These are phyloP conservation scores for Morpho helenor DNA, from an alignment of 2,888 invertebrate species.

Conservation along the genomic window DNA sequence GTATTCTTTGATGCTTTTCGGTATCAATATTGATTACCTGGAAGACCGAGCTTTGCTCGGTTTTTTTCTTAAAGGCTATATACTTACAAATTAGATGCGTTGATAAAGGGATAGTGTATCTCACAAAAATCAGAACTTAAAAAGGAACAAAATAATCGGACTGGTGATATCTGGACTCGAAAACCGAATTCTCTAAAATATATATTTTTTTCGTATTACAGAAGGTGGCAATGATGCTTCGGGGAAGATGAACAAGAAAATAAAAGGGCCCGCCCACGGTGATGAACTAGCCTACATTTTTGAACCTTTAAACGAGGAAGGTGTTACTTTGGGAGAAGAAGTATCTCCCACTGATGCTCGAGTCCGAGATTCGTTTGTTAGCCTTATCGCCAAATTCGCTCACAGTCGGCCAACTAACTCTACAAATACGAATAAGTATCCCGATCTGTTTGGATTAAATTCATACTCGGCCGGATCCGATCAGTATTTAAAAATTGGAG, in stretches of 20 bases:
- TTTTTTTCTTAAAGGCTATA: no score
- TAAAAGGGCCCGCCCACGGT: constrained; percentile 80
- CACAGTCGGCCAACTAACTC: constrained; percentile 46
- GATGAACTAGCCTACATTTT: constrained; percentile 87
- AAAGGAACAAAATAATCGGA: no score
- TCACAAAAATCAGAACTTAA: background rate
- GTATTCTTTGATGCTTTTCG: no score
- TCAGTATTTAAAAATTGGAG: constrained; percentile 54
- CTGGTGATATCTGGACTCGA: background rate
- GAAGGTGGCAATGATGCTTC: constrained; percentile 29
- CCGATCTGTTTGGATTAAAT: constrained; percentile 36
- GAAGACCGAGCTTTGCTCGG: no score
- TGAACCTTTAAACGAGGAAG: constrained; percentile 81
- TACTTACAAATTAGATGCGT: no score
- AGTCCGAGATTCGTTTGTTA: constrained; percentile 83
- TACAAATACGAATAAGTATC: constrained; percentile 27
- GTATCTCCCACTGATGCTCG: constrained; percentile 77
- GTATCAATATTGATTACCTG: background rate
- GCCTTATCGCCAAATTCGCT: constrained; percentile 84
- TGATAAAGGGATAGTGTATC: no score
- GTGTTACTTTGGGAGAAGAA: constrained; percentile 66
- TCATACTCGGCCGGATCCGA: constrained; percentile 49
- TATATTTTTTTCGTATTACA: constrained; percentile 9
- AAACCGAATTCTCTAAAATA: no score
- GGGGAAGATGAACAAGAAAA: constrained; percentile 24